phyloP scores from a whole-genome alignment of 2,888 invertebrate species.

The Beris morrisii region DNA sequence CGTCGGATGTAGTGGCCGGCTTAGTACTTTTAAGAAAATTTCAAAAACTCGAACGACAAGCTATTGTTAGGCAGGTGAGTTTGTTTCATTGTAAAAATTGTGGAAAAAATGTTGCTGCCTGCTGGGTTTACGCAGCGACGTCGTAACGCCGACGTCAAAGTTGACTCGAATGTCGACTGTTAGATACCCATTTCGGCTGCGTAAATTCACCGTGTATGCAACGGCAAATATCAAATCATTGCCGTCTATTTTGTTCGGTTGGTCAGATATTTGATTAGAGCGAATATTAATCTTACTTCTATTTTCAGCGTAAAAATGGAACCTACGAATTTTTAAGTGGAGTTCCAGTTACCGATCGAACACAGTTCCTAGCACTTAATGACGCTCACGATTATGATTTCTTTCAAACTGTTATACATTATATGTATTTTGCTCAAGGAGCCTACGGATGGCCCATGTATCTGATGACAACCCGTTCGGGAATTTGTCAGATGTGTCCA shows the following conservation, averaged over 20 bases:
- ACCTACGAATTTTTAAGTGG: slow-evolving; percentile 85
- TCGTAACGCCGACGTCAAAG: no score
- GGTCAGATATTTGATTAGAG: no score
- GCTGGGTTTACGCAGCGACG: no score
- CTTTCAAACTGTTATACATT: slow-evolving; percentile 74
- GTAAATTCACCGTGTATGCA: no score
- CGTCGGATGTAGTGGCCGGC: slow-evolving; percentile 84
- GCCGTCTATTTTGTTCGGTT: no score
- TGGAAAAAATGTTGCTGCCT: no score
- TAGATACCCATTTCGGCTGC: no score
- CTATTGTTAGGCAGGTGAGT: slow-evolving; percentile 68
- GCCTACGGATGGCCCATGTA: slow-evolving; percentile 90
- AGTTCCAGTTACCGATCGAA: slow-evolving; percentile 77
- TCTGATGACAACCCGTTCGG: slow-evolving; percentile 70
- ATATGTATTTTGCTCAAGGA: slow-evolving; percentile 80
- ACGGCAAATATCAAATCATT: no score
- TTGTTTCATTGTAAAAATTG: not conserved
- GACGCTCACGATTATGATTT: slow-evolving; percentile 71
- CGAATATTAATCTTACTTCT: slow-evolving; percentile 31
- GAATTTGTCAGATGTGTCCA: slow-evolving; percentile 72
- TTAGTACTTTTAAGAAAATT: slow-evolving; percentile 76
- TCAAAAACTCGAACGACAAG: slow-evolving; percentile 76
- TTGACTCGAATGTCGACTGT: no score
- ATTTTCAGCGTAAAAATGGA: slow-evolving; percentile 71
- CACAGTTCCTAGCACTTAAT: slow-evolving; percentile 77